Conservation (phyloP, 2,797 vertebrate species). For the Urocyon cinereoargenteus region DNA sequence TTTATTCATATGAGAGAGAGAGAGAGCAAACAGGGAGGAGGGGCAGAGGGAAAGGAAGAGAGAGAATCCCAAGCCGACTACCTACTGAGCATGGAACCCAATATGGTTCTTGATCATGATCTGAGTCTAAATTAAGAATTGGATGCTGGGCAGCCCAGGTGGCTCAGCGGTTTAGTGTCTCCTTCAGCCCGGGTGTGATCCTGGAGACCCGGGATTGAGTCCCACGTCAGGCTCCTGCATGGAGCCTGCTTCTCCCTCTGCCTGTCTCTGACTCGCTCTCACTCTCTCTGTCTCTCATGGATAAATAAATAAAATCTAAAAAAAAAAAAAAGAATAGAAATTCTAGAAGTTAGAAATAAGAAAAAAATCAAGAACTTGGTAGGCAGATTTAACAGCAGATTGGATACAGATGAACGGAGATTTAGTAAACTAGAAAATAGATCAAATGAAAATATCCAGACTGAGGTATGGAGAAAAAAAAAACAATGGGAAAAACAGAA, state of each 20-base stretch:
- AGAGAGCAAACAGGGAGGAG: not conserved
- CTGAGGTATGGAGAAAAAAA: not conserved
- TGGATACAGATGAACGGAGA: not conserved
- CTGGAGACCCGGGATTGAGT: too few species aligned
- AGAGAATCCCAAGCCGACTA: not conserved
- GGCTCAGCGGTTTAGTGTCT: too few species aligned
- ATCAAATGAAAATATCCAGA: not conserved
- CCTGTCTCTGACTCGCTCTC: too few species aligned
- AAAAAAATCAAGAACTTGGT: not conserved
- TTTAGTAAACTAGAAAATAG: not conserved
- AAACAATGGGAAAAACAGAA: not conserved
- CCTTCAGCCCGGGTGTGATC: too few species aligned
- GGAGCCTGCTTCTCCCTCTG: too few species aligned
- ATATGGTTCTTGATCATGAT: not conserved
- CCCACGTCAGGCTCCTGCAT: too few species aligned
- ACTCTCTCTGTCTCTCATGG: too few species aligned
- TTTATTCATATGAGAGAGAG: not conserved
- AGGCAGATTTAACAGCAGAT: not conserved
- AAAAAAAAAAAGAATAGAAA: not conserved
- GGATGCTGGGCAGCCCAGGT: not conserved
- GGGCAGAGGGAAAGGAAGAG: not conserved
- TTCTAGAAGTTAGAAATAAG: not conserved
- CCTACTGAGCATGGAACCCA: not conserved
- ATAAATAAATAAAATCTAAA: too few species aligned
- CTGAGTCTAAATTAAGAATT: not conserved